Conservation (phyloP, 23 tunicate genomes). For the Halocynthia roretzi region DNA sequence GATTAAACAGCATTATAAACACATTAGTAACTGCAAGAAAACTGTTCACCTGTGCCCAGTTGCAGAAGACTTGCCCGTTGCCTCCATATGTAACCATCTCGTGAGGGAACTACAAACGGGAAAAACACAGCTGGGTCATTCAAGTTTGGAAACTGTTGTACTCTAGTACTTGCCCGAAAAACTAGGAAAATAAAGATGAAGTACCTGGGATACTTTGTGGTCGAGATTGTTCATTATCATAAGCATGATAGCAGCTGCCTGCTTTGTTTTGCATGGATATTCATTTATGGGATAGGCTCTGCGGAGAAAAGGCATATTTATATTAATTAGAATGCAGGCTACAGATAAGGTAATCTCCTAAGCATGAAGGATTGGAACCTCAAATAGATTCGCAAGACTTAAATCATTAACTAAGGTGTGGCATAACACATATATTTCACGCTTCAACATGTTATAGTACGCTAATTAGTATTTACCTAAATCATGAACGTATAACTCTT, state of each 20-base stretch:
- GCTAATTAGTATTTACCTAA: no score
- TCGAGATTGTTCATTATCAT: slow-evolving; percentile 93
- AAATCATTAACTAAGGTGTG: no score
- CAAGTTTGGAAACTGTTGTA: not conserved
- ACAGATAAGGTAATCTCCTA: no score
- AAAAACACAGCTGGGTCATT: not conserved
- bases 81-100: slow-evolving; percentile 96
- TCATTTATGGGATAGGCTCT: slow-evolving; percentile 79
- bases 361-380: no score
- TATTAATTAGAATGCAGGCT: no score
- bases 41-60: slow-evolving; percentile 86
- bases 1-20: no score
- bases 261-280: slow-evolving; percentile 62
- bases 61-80: slow-evolving; percentile 96
- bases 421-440: no score
- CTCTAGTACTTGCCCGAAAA: not conserved
- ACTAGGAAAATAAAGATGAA: not conserved
- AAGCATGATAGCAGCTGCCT: slow-evolving; percentile 87
- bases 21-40: no score
- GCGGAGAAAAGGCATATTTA: not conserved
- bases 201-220: slow-evolving; percentile 79
- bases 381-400: no score
- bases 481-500: no score
- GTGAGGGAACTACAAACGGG: slow-evolving; percentile 49
- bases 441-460: no score